Evolutionary conservation across 2,113 vertebrate genomes (phyloP).

Genomic region (Albula glossodonta): DNA sequence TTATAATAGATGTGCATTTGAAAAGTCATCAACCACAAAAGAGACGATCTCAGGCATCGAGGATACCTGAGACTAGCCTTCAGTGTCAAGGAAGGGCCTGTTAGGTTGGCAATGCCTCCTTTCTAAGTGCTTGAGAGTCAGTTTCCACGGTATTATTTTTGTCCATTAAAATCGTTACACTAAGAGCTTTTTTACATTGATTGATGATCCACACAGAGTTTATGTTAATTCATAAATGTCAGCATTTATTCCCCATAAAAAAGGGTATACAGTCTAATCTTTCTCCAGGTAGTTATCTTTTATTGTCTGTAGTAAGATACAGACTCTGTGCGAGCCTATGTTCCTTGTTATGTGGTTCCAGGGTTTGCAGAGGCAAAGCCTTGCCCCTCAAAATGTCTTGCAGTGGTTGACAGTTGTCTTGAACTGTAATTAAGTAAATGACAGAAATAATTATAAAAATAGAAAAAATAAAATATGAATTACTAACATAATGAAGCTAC

Average conservation of each 20-base stretch:
- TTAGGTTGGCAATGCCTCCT: constrained; percentile 14
- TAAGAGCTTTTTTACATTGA: constrained; percentile 35
- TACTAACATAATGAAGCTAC: too few species aligned
- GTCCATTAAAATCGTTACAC: constrained; percentile 31
- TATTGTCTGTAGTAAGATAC: background rate
- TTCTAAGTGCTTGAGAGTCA: constrained; percentile 27
- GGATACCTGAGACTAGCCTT: constrained; percentile 40
- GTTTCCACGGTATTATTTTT: constrained; percentile 24
- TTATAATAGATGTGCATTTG: constrained; percentile 40
- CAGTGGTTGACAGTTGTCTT: background rate
- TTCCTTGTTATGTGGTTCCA: background rate
- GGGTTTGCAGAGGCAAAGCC: background rate
- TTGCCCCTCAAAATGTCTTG: background rate
- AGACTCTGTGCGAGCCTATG: background rate
- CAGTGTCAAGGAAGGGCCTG: constrained; percentile 33
- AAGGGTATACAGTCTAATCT: background rate
- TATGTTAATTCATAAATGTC: constrained; percentile 1
- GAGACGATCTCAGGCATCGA: constrained; percentile 12
- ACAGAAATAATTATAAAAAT: background rate
- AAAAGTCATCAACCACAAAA: constrained; percentile 40
- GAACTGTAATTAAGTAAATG: background rate
- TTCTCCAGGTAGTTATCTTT: background rate
- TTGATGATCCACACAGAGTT: constrained; percentile 24
- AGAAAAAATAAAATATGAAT: background rate
- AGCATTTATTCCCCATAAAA: constrained; percentile 9